Conservation (phyloP, 2,113 vertebrate genomes). For the Suncus etruscus region DNA sequence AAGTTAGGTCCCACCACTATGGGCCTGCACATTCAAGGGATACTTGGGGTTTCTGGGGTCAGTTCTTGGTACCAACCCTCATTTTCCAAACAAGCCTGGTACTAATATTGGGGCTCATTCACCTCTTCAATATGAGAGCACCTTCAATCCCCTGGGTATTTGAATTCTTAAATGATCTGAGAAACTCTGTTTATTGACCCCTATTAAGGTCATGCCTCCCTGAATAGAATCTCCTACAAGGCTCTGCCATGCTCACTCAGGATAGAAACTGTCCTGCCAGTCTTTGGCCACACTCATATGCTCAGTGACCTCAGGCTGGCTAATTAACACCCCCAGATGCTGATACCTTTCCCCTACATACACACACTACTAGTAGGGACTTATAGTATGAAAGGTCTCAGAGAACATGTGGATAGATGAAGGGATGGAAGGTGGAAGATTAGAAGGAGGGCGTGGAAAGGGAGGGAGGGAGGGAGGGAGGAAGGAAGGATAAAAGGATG, state of each 20-base stretch:
- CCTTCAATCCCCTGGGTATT: neutral
- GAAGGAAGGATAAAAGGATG: too few relatives aligned
- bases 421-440: neutral
- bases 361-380: neutral
- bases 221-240: neutral
- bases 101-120: neutral
- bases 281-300: neutral
- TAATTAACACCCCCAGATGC: neutral
- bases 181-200: neutral
- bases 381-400: neutral
- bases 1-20: too few relatives aligned
- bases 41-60: neutral
- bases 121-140: slow-evolving; percentile 24
- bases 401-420: neutral
- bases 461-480: neutral
- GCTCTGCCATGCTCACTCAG: neutral
- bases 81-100: neutral
- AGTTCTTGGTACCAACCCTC: neutral
- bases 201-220: neutral
- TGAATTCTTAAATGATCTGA: too few relatives aligned
- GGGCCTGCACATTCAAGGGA: too few relatives aligned
- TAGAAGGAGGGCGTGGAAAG: too few relatives aligned
- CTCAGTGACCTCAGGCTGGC: neutral
- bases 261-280: neutral
- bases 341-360: neutral